These are phyloP conservation scores for Romanogobio albipinnatus DNA, from an alignment of 2,113 vertebrate species.

Conservation along the genomic window DNA sequence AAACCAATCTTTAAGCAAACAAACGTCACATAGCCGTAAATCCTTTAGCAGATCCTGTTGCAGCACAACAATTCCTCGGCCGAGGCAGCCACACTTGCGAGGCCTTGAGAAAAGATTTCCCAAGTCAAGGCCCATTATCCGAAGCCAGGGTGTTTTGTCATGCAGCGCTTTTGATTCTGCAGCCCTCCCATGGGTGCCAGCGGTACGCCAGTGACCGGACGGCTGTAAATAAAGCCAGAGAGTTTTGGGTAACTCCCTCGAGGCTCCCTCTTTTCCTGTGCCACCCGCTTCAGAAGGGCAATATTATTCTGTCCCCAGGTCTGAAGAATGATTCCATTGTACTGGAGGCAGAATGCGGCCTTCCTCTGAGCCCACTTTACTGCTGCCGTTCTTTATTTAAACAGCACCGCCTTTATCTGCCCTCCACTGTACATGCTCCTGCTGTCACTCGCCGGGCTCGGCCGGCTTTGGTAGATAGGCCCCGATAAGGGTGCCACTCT, in stretches of 20 bases:
- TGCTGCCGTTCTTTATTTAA: slow-evolving; percentile 60
- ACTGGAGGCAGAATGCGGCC: slow-evolving; percentile 51
- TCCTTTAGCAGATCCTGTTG: slow-evolving; percentile 14
- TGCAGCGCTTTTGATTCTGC: slow-evolving; percentile 46
- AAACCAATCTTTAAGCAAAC: slow-evolving; percentile 16
- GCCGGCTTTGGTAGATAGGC: slow-evolving; percentile 47
- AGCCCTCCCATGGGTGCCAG: slow-evolving; percentile 52
- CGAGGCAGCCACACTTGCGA: slow-evolving; percentile 4
- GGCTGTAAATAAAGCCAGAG: slow-evolving; percentile 56
- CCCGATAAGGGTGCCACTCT: slow-evolving; percentile 57
- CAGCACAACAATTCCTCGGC: slow-evolving; percentile 37
- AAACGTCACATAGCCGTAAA: background rate
- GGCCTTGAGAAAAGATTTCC: slow-evolving; percentile 48
- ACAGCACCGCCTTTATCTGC: slow-evolving; percentile 55
- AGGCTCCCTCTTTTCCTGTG: slow-evolving; percentile 56
- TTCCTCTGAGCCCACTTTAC: slow-evolving; percentile 62
- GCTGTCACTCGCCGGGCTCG: slow-evolving; percentile 56
- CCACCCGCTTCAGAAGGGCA: slow-evolving; percentile 61
- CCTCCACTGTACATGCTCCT: slow-evolving; percentile 49
- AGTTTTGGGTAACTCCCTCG: slow-evolving; percentile 55
- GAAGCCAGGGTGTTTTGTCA: slow-evolving; percentile 42
- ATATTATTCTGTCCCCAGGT: slow-evolving; percentile 59
- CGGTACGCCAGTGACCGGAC: slow-evolving; percentile 25
- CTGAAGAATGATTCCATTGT: slow-evolving; percentile 66
- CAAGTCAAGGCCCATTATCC: slow-evolving; percentile 41